These are phyloP conservation scores for Cordilura impudica DNA, from an alignment of 2,888 invertebrate genomes.

Conservation along the genomic window DNA sequence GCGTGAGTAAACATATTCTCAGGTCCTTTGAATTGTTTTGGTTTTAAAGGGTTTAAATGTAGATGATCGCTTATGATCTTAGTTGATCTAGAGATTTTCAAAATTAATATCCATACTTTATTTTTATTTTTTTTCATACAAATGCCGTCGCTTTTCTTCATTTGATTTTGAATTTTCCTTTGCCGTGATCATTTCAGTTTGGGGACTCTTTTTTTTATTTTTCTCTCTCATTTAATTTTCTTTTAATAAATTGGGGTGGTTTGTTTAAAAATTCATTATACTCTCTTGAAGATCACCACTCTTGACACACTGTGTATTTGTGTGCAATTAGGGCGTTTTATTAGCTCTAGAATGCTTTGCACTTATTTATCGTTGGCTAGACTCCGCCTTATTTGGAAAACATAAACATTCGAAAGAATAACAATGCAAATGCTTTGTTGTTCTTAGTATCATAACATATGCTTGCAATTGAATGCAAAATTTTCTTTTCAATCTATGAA, in stretches of 20 bases:
- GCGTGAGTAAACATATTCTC: background rate
- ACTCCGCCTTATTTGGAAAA: constrained; percentile 59
- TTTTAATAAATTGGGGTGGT: constrained; percentile 17
- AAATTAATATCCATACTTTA: constrained; percentile 26
- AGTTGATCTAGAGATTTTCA: constrained; percentile 15
- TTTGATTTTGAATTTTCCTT: background rate
- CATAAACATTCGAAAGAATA: background rate
- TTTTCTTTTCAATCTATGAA: background rate
- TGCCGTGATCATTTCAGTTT: background rate
- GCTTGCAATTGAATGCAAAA: background rate
- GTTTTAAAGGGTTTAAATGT: constrained; percentile 9
- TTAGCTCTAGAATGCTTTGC: constrained; percentile 37
- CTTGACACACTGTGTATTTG: background rate
- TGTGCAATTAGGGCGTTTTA: constrained; percentile 47
- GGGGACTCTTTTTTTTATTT: background rate
- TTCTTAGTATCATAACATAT: background rate
- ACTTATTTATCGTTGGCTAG: constrained; percentile 34
- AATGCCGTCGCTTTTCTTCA: constrained; percentile 36
- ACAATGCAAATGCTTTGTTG: background rate
- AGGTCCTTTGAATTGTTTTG: constrained; percentile 19
- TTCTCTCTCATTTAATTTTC: background rate
- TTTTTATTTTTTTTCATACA: background rate
- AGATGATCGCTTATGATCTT: constrained; percentile 13
- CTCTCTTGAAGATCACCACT: background rate
- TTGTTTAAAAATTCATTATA: background rate